Conservation (phyloP, 2,888 invertebrate genomes). For the Lasiommata megera region DNA sequence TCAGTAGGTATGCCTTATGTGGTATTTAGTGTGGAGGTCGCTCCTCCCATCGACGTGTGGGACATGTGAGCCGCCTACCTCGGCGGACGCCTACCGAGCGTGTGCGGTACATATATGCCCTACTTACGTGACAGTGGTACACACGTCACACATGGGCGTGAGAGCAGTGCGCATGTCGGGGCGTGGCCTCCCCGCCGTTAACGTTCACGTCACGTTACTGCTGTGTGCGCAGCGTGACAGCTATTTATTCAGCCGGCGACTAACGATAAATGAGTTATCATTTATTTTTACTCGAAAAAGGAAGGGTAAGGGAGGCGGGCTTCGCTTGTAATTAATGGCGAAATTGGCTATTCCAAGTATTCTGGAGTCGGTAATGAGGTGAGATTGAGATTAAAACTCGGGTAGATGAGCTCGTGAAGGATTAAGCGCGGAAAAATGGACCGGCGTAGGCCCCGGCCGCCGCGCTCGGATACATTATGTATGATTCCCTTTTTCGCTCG, state of each 20-base stretch:
- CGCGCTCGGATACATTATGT: slow-evolving; percentile 39
- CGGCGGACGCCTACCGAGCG: slow-evolving; percentile 54
- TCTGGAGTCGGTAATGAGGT: slow-evolving; percentile 77
- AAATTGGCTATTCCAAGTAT: slow-evolving; percentile 79
- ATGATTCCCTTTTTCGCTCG: slow-evolving; percentile 36
- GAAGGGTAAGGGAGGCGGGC: slow-evolving; percentile 59
- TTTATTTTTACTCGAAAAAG: slow-evolving; percentile 79
- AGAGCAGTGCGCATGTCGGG: slow-evolving; percentile 67
- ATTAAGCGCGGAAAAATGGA: slow-evolving; percentile 53
- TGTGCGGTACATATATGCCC: slow-evolving; percentile 54
- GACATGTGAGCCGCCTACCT: slow-evolving; percentile 56
- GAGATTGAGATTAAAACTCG: slow-evolving; percentile 79
- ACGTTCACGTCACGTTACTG: slow-evolving; percentile 59
- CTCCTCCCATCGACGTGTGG: slow-evolving; percentile 50
- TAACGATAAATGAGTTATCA: slow-evolving; percentile 79
- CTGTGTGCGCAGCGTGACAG: slow-evolving; percentile 62
- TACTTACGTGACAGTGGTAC: slow-evolving; percentile 54
- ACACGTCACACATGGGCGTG: slow-evolving; percentile 61
- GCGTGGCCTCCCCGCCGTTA: slow-evolving; percentile 61
- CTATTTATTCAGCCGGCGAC: slow-evolving; percentile 64
- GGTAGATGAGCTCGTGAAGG: slow-evolving; percentile 71
- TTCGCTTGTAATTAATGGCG: slow-evolving; percentile 71
- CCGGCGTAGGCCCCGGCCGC: slow-evolving; percentile 25
- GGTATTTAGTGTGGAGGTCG: slow-evolving; percentile 35
- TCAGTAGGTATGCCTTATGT: slow-evolving; percentile 14